These are phyloP conservation scores for Scortum barcoo DNA, from an alignment of 2,113 vertebrate species.

Conservation along the genomic window DNA sequence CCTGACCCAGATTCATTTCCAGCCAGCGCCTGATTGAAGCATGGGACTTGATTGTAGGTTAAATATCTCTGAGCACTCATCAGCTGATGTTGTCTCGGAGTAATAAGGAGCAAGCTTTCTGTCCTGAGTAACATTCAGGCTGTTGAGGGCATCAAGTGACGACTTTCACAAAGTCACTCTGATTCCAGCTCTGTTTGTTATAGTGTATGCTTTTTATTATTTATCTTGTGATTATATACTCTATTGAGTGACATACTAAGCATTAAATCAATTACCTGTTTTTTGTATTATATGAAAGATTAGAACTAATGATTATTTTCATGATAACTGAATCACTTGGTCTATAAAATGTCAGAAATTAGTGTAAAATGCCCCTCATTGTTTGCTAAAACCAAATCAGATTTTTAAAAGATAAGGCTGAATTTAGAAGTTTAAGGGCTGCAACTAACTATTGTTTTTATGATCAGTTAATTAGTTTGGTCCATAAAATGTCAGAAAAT, in stretches of 20 bases:
- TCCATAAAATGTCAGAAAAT: neutral
- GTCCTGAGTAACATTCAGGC: slow-evolving; percentile 8
- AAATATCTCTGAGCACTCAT: slow-evolving; percentile 38
- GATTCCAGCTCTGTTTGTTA: neutral
- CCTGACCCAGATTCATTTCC: slow-evolving; percentile 75
- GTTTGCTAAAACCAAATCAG: neutral
- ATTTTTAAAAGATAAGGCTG: too few relatives aligned
- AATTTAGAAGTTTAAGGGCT: too few relatives aligned
- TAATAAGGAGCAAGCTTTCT: slow-evolving; percentile 9
- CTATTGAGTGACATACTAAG: neutral
- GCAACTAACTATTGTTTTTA: too few relatives aligned
- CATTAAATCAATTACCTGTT: neutral
- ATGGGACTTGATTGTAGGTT: slow-evolving; percentile 56
- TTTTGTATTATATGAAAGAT: neutral
- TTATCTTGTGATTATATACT: neutral
- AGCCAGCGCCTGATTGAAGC: slow-evolving; percentile 60
- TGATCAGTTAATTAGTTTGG: too few relatives aligned
- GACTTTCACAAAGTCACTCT: slow-evolving; percentile 17
- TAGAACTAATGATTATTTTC: neutral
- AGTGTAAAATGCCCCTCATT: neutral
- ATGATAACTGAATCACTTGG: too few relatives aligned
- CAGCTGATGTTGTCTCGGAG: slow-evolving; percentile 33
- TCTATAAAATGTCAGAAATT: too few relatives aligned
- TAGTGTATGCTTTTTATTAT: neutral
- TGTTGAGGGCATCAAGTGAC: slow-evolving; percentile 46